Evolutionary conservation across 2,797 vertebrate genomes (phyloP).

Genomic region (Tachyglossus aculeatus): DNA sequence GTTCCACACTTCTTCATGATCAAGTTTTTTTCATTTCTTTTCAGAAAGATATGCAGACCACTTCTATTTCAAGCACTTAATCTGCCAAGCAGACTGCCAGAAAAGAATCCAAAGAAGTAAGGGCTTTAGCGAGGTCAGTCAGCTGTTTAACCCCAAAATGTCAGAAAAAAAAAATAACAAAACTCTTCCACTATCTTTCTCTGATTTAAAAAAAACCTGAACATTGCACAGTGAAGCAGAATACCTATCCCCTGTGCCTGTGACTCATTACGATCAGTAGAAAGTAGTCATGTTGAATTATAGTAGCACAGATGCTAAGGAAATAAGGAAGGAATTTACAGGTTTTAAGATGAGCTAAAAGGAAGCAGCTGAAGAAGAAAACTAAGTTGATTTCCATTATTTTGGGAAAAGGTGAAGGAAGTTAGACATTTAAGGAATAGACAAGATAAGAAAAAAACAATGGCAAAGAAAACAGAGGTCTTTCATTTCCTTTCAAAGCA

Average conservation of each 20-base stretch:
- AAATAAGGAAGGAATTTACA: constrained; percentile 49
- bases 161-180: not conserved
- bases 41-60: not conserved
- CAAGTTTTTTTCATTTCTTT: not conserved
- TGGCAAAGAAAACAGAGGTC: constrained; percentile 15
- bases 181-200: not conserved
- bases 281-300: constrained; percentile 35
- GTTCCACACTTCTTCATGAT: not conserved
- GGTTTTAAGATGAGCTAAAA: constrained; percentile 43
- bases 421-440: not conserved
- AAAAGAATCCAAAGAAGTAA: not conserved
- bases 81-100: not conserved
- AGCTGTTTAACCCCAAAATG: constrained; percentile 18
- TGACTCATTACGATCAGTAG: not conserved
- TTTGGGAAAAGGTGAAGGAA: constrained; percentile 21
- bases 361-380: constrained; percentile 30
- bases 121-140: not conserved
- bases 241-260: not conserved
- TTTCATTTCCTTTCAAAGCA: constrained; percentile 6
- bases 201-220: not conserved
- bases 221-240: not conserved
- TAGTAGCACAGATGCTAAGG: constrained; percentile 31
- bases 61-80: not conserved
- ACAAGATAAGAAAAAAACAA: constrained; percentile 29
- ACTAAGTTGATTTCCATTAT: constrained; percentile 40